These are phyloP conservation scores for Eupelmus urozonus DNA, from an alignment of 2,888 invertebrate species.

Conservation along the genomic window DNA sequence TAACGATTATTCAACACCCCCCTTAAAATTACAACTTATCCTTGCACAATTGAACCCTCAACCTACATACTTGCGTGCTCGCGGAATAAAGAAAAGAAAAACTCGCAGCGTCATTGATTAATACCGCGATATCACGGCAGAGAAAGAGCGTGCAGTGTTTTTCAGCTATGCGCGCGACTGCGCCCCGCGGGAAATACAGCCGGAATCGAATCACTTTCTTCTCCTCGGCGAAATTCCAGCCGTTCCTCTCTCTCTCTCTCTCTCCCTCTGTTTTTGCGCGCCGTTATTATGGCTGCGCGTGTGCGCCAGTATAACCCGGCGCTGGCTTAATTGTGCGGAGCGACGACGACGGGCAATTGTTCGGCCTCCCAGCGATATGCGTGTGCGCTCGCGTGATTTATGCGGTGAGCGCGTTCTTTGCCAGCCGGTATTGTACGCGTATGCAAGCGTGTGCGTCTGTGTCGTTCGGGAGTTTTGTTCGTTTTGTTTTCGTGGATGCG, in stretches of 20 bases:
- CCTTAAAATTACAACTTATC: no score
- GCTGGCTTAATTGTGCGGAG: constrained; percentile 20
- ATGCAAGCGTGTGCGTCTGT: no score
- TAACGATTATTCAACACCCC: no score
- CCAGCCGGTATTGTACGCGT: neutral
- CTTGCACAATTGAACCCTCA: no score
- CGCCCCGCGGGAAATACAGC: constrained; percentile 34
- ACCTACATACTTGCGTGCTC: no score
- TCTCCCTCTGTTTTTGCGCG: neutral
- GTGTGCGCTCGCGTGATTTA: constrained; percentile 3
- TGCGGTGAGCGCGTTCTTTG: neutral
- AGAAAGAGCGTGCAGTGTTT: neutral
- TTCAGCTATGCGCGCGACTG: neutral
- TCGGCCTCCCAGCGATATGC: neutral
- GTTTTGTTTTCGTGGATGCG: neutral
- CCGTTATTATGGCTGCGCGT: neutral
- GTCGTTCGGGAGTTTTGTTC: neutral
- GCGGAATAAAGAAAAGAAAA: no score
- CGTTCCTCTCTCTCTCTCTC: neutral
- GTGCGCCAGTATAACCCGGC: neutral
- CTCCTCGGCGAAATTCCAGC: neutral
- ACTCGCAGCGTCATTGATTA: no score
- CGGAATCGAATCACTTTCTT: constrained; percentile 38
- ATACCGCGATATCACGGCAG: neutral
- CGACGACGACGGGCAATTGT: constrained; percentile 13